Base-by-base conservation (phyloP, 2,797 vertebrate species). In the Etheostoma nigrum region DNA sequence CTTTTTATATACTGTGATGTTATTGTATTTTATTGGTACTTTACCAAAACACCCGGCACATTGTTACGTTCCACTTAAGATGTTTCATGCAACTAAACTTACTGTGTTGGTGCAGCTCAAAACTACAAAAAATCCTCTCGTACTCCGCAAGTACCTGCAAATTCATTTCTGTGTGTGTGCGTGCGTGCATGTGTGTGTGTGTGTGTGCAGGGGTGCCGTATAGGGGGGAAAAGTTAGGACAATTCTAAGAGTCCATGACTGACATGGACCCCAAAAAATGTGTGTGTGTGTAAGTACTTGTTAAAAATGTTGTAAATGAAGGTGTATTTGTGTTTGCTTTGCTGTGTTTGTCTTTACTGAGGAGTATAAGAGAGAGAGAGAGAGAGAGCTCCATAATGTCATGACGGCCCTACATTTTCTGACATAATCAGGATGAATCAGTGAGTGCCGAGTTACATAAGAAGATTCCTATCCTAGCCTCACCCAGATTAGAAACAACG, bases 401-500 rank as follows among this genome's bases (percentile, higher is more conserved):
- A 84, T 76, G 67, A 85, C 53, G 36, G 67, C 48, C 36, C 79
- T 72, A 61, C 76, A 79, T 86, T 83, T 84, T 87, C 82, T 91
- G 88, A 88, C 83, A 87, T 91, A 91, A 92, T 88, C 80, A 74
- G 72, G 80, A 85, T 88, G 90, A 89, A 83, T 91, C 85, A 86
- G 76, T 79, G 51, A 64, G 66, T 2, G 63, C 71, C 11, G n/a
- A 52, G 59, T 93, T 92, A 90, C 83, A 89, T 94, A 93, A 93
- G 15, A 47, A 82, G 82, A 85, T 83, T 79, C 18, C 67, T 57
- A 76, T 71, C 73, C 77, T 66, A 23, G 72, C 60, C 49, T 82
- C 74, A 42, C 40, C 66, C 80, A 82, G 77, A 85, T 83, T 79
- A 83, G 49, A 68, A 74, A 62, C 75, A 63, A 70, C 53, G 77